A percentile compares a stretch with the other conserved stretches of the same genome.
These are phyloP conservation scores for Patella caerulea DNA, from an alignment of 2,888 invertebrate species.

Conservation along the genomic window DNA sequence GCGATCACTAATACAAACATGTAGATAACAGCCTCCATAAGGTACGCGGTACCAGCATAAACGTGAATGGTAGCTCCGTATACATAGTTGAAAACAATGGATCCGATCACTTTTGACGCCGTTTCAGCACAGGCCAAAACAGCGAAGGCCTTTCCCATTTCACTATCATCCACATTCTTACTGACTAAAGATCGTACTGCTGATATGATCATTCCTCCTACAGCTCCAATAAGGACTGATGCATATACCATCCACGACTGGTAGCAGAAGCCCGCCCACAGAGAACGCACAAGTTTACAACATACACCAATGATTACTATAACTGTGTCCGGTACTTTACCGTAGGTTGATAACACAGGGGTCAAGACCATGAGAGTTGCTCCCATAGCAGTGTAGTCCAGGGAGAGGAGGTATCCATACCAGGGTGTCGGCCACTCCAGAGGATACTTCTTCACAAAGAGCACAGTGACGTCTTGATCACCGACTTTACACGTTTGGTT, in stretches of 20 bases:
- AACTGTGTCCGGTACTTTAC: conserved; percentile 58
- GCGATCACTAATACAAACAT: conserved; percentile 47
- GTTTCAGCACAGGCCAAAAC: conserved; percentile 5
- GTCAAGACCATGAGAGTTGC: conserved; percentile 63
- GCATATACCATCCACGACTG: conserved; percentile 65
- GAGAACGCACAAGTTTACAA: conserved; percentile 61
- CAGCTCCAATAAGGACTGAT: conserved; percentile 62
- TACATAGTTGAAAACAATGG: conserved; percentile 43
- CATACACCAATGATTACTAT: conserved; percentile 63
- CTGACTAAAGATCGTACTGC: conserved; percentile 59
- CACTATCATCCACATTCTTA: conserved; percentile 8
- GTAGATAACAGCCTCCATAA: conserved; percentile 57
- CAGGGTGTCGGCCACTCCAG: conserved; percentile 63
- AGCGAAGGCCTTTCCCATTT: neutral
- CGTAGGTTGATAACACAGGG: conserved; percentile 59
- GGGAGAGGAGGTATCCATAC: conserved; percentile 68
- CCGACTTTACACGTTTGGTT: conserved; percentile 68
- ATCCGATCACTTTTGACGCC: neutral
- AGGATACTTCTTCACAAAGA: conserved; percentile 65
- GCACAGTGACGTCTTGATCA: conserved; percentile 67
- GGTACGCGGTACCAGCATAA: conserved; percentile 64
- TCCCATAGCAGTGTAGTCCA: conserved; percentile 69
- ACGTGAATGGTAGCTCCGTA: conserved; percentile 63
- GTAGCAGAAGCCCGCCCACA: conserved; percentile 60
- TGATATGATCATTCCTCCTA: conserved; percentile 65